A percentile compares a stretch with the other conserved stretches of the same genome.
phyloP scores from a whole-genome alignment of 2,797 vertebrate species.

The Spizella passerina region DNA sequence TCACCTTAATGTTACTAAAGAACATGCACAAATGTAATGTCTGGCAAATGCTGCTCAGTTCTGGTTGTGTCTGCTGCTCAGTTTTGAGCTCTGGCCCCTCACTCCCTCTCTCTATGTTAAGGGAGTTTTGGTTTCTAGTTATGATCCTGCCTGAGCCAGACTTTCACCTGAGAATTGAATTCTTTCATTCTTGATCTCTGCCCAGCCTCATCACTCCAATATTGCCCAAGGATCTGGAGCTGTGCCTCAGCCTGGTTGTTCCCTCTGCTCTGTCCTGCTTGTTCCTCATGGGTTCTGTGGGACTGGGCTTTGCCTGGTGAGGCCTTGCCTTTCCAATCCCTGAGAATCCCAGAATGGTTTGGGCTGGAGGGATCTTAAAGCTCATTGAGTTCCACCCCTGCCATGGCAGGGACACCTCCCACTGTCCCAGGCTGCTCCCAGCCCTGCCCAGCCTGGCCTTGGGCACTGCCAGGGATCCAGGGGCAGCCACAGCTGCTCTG shows the following conservation, averaged over 20 bases:
- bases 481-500: not conserved
- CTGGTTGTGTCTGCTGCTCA: not conserved
- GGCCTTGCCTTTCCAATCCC: not conserved
- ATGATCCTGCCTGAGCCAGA: not conserved
- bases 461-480: not conserved
- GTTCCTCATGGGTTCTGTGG: not conserved
- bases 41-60: not conserved
- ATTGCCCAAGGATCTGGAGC: not conserved
- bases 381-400: rapidly evolving
- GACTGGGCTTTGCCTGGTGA: not conserved
- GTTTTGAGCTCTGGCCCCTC: not conserved
- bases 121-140: not conserved
- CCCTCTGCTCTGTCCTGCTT: not conserved
- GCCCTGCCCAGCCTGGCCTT: rapidly evolving
- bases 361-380: not conserved
- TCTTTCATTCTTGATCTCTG: not conserved
- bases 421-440: rapidly evolving
- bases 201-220: rapidly evolving
- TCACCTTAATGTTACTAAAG: not conserved
- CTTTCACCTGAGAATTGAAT: not conserved
- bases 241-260: not conserved
- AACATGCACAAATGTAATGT: not conserved
- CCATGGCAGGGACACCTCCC: not conserved
- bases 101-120: rapidly evolving
- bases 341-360: not conserved